These are phyloP conservation scores for Chymomyza caudatula DNA, from an alignment of 2,888 invertebrate species.

Conservation along the genomic window DNA sequence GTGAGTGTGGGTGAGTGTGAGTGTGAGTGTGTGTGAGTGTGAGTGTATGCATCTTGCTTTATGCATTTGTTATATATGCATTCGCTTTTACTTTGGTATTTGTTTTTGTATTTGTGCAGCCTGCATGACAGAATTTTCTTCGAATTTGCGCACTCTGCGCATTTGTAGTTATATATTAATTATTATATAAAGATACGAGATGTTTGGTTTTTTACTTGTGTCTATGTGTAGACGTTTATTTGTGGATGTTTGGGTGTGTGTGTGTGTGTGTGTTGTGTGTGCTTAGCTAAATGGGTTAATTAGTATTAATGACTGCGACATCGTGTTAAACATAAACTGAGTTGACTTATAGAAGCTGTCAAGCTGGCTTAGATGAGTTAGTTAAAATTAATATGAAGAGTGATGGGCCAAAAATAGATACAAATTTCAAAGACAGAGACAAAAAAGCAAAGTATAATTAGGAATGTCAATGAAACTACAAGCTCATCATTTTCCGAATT, in stretches of 20 bases:
- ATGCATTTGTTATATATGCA: slow-evolving; percentile 11
- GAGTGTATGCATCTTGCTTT: slow-evolving; percentile 19
- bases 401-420: background rate
- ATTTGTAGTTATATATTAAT: slow-evolving; percentile 27
- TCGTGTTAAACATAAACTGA: slow-evolving; percentile 1
- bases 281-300: slow-evolving; percentile 50
- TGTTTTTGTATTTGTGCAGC: slow-evolving; percentile 60
- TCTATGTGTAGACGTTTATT: slow-evolving; percentile 15
- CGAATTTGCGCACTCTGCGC: slow-evolving; percentile 56
- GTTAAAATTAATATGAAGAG: background rate
- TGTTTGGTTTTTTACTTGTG: slow-evolving; percentile 24
- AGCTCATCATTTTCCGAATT: too few species aligned
- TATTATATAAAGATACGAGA: slow-evolving; percentile 10
- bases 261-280: slow-evolving; percentile 42
- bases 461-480: background rate
- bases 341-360: background rate
- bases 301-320: slow-evolving; percentile 48
- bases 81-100: slow-evolving; percentile 36
- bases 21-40: slow-evolving; percentile 14
- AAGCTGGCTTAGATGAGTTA: background rate
- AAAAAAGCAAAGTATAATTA: background rate
- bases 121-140: slow-evolving; percentile 54
- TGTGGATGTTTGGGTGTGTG: slow-evolving; percentile 24
- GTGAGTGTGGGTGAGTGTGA: slow-evolving; percentile 17
- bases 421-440: background rate